phyloP scores from a whole-genome alignment of 2,113 vertebrate species.

The Orycteropus afer region DNA sequence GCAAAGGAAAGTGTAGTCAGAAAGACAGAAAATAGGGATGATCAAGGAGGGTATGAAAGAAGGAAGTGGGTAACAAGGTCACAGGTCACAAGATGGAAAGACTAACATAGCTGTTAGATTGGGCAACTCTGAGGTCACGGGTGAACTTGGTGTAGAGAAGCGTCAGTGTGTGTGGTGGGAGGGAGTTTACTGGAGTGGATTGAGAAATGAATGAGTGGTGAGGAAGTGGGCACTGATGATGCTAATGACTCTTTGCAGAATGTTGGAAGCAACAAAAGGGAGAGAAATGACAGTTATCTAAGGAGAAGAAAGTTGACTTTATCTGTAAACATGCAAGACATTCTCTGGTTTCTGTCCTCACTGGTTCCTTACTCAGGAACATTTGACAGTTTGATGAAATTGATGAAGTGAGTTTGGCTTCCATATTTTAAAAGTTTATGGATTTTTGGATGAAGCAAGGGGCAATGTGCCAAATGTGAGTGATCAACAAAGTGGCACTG shows the following conservation, averaged over 20 bases:
- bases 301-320: not conserved
- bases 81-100: not conserved
- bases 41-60: not conserved
- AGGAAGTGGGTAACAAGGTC: not conserved
- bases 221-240: not conserved
- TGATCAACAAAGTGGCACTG: too few species aligned
- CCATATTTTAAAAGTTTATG: not conserved
- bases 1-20: not conserved
- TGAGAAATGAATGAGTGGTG: not conserved
- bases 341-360: too few species aligned
- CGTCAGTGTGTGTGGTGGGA: not conserved
- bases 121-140: not conserved
- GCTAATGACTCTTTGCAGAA: not conserved
- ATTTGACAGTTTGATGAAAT: not conserved
- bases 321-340: not conserved
- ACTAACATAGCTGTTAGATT: not conserved
- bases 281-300: not conserved
- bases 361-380: not conserved
- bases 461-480: too few species aligned
- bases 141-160: accelerated
- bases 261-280: not conserved
- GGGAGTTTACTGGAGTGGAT: not conserved
- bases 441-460: too few species aligned
- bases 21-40: not conserved
- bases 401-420: not conserved